Evolutionary conservation across 2,797 vertebrate genomes (phyloP), one percentile per base, ranked within the genome.

Genomic region (Brotula barbata): DNA sequence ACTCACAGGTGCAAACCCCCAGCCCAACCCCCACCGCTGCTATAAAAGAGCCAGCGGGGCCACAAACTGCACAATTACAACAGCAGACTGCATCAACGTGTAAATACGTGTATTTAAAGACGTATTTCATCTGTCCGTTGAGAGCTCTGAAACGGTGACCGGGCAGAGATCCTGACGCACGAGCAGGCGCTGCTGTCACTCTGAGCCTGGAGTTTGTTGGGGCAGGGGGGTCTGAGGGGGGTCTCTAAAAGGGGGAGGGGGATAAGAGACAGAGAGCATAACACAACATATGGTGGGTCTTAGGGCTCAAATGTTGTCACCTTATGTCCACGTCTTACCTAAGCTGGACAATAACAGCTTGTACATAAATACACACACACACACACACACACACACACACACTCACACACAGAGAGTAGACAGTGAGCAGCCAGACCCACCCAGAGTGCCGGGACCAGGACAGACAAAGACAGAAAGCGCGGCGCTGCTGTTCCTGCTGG

Each of bases 151-250:
- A 78, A 83, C n/a, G 41, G 78, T 51, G 66, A 68, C 64, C 64
- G 43, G 22, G 60, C 63, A 58, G 49, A 72, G 76, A 65, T 66
- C 28, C 63, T 19, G 65, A 2, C 81, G 80, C 83, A 79, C 77
- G 66, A 60, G 71, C 89, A 89, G 87, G 62, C 76, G 78, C 7
- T 43, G 83, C 86, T 87, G 89, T 89, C 88, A 89, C 81, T 90
- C 87, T 34, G 47, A n/a, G 25, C 36, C 1, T 39, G 19, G 54
- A 42, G 75, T 45, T 58, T 34, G 39, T 23, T 58, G 61, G 51
- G 62, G 46, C 51, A 63, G 39, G 57, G 23, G 15, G 12, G 33
- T 21, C 7, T 77, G 63, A 72, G 75, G 75, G 46, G 62, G 71
- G 48, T 75, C 64, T 68, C 40, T 19, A 12, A 71, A 74, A 61